Evolutionary conservation across 1,140 invertebrate genomes (phyloP), one percentile per base, ranked within the genome.

Genomic region (Carposina sasakii): DNA sequence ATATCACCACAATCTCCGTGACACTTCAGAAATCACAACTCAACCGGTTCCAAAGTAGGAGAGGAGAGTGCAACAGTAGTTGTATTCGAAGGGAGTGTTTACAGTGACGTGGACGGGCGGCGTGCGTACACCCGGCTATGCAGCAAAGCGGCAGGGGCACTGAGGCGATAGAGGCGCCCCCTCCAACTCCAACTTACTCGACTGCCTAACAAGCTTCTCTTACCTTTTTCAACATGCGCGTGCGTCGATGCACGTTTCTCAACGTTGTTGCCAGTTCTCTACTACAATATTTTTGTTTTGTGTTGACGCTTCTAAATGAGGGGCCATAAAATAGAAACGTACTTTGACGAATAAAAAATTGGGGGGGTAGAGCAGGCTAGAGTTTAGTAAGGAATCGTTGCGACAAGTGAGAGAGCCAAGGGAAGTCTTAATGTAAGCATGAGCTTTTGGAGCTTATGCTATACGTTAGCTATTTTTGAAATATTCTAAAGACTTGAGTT

Each of bases 241-340:
- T 70, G 75, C 73, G 74, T 65, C 68, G 73, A 67, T 78, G 71
- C 67, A 68, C 67, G 68, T 70, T 75, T 60, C 67, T 61, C 62
- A n/a, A 56, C 59, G 52, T 57, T 70, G 66, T 71, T 71, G 70
- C 69, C 66, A 81, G 73, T 71, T 67, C 67, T n/a, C n/a, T n/a
- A n/a, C n/a, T 64, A 71, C 63, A 51, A 49, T 66, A 62, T 76
- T 82, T 78, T 76, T 78, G 67, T 81, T 78, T 76, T 76, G 58
- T 76, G 63, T 82, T 75, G 75, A 74, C 67, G 68, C 71, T 71
- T 67, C 58, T 63, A 76, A 78, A 74, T 74, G 69, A 76, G 73
- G 65, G 67, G 65, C 67, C 66, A 76, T 81, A 78, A 78, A 78
- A 74, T 78, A 76, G 70, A 76, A 74, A 75, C 55, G 57, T 63